Evolutionary conservation across 2,888 invertebrate genomes (phyloP), one percentile per base, ranked within the genome.

Genomic region (Sepiola atlantica): DNA sequence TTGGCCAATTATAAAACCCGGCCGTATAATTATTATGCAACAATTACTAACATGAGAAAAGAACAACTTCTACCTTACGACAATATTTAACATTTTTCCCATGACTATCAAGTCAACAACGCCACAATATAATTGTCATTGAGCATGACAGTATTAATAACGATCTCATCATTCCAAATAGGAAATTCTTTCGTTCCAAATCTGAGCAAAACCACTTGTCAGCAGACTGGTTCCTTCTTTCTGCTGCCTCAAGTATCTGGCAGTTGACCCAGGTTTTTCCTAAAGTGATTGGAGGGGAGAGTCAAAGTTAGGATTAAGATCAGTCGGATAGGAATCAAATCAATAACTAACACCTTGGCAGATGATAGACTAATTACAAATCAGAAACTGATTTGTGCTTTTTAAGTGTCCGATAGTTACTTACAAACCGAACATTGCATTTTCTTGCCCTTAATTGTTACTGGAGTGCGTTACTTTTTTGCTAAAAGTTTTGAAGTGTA

Each of bases 11-110:
- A 77, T 32, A 77, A 4, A n/a, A n/a, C 2, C 45, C 12, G 32
- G 32, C n/a, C n/a, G n/a, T 77, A 77, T 77, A 77, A 77, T 77
- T 77, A 77, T 77, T 77, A 32, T 77, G 77, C n/a, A 77, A 77
- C 77, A 77, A 77, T 61, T 61, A 61, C 61, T 77, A 32, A 2
- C 14, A 77, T 77, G 14, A 77, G 32, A n/a, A n/a, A 77, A 77
- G 32, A 77, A n/a, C 1, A 77, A n/a, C 10, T n/a, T 16, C n/a
- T 77, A 14, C 77, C n/a, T 77, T 77, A n/a, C n/a, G 28, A 77
- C 77, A 77, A n/a, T 10, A 77, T 32, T 16, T n/a, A 77, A 77
- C n/a, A n/a, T n/a, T 77, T 61, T 61, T 61, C 77, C n/a, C n/a
- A 77, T 77, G 12, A 77, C 77, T n/a, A 77, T 77, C 77, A 77